Evolutionary conservation across 2,888 invertebrate genomes (phyloP).

Genomic region (Gymnosoma rotundatum): DNA sequence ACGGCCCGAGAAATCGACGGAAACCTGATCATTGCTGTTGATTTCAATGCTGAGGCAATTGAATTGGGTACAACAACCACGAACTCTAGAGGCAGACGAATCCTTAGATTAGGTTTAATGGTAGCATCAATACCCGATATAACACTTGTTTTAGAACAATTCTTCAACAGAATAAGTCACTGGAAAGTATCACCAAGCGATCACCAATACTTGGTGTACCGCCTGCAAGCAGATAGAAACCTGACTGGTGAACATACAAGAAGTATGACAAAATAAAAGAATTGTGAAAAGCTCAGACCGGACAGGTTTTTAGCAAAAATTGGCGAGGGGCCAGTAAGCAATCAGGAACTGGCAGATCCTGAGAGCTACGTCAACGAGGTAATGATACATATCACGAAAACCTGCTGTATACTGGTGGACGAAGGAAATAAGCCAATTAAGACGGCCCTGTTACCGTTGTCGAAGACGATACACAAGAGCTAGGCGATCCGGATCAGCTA

Average conservation of each 20-base stretch:
- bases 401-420: background rate
- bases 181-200: background rate
- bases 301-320: background rate
- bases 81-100: background rate
- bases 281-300: background rate
- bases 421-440: background rate
- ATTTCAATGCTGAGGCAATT: too few relatives aligned
- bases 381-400: background rate
- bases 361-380: background rate
- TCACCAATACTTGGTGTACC: background rate
- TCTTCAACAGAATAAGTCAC: background rate
- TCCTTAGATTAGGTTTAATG: background rate
- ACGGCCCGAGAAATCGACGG: too few relatives aligned
- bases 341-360: background rate
- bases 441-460: background rate
- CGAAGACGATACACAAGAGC: too few relatives aligned
- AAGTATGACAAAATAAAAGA: background rate
- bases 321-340: background rate
- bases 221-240: background rate
- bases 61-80: background rate
- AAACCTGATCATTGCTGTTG: too few relatives aligned
- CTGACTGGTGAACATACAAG: background rate
- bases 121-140: background rate
- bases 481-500: too few relatives aligned
- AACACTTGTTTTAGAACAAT: background rate